Percentiles rank a stretch among this genome's conserved stretches.
Conservation (phyloP, 1,140 invertebrate genomes). For the Mercenaria mercenaria region DNA sequence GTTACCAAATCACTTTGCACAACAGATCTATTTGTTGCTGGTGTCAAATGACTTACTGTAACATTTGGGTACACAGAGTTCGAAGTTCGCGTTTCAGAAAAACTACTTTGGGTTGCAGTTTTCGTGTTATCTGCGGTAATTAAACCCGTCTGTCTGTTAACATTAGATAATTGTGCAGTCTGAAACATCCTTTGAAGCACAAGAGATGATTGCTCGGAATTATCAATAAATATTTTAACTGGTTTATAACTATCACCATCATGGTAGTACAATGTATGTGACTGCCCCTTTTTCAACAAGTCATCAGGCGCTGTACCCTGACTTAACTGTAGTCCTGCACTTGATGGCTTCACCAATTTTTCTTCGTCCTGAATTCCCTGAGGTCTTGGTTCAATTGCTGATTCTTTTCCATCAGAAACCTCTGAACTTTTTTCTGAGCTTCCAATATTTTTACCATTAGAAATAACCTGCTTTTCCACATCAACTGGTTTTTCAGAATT, state of each 20-base stretch:
- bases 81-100: neutral
- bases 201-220: constrained; percentile 50
- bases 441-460: neutral
- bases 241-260: constrained; percentile 56
- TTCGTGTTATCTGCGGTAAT: no score
- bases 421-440: neutral
- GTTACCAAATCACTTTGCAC: neutral
- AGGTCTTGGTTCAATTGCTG: neutral
- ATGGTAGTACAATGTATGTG: constrained; percentile 27
- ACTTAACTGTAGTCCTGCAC: no score
- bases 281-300: neutral
- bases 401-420: neutral
- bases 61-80: neutral
- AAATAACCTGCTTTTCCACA: neutral
- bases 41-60: neutral
- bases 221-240: constrained; percentile 51
- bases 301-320: neutral
- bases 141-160: neutral
- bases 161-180: neutral
- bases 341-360: neutral
- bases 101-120: neutral
- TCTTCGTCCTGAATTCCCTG: neutral
- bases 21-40: neutral
- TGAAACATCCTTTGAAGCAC: constrained; percentile 45
- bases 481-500: neutral